A percentile compares a stretch with the other conserved stretches of the same genome.
Evolutionary conservation across 2,888 invertebrate species (phyloP).

Genomic region (Saturnia pavonia): DNA sequence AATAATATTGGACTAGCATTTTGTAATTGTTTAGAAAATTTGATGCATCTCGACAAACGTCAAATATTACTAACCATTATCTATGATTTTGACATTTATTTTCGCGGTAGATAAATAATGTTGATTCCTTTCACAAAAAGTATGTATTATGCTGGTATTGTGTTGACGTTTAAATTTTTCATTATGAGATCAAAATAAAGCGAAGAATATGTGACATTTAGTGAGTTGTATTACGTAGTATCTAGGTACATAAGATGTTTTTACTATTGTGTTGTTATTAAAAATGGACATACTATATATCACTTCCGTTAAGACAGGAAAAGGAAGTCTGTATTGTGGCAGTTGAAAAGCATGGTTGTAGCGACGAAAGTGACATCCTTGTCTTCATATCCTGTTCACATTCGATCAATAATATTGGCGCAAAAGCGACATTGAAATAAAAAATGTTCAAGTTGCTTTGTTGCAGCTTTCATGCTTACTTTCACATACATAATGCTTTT

Average conservation of each 20-base stretch:
- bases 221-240: slow-evolving; percentile 15
- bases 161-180: slow-evolving; percentile 46
- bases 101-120: slow-evolving; percentile 42
- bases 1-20: too few relatives aligned
- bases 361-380: slow-evolving; percentile 51
- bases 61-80: neutral
- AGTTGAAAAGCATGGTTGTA: slow-evolving; percentile 54
- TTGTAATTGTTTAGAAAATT: too few relatives aligned
- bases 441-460: slow-evolving; percentile 21
- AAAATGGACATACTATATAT: slow-evolving; percentile 26
- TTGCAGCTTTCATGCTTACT: neutral
- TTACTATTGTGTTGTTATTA: slow-evolving; percentile 2
- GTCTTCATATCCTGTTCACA: slow-evolving; percentile 72
- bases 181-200: slow-evolving; percentile 20
- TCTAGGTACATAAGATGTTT: slow-evolving; percentile 18
- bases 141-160: slow-evolving; percentile 26
- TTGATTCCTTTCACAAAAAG: slow-evolving; percentile 32
- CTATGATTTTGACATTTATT: slow-evolving; percentile 43
- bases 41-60: neutral
- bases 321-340: slow-evolving; percentile 82
- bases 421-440: slow-evolving; percentile 34
- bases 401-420: slow-evolving; percentile 37
- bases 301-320: slow-evolving; percentile 80
- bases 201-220: slow-evolving; percentile 18
- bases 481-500: neutral